A percentile compares a stretch with the other conserved stretches of the same genome.
Evolutionary conservation across 2,888 invertebrate species (phyloP).

Genomic region (Aelia acuminata): DNA sequence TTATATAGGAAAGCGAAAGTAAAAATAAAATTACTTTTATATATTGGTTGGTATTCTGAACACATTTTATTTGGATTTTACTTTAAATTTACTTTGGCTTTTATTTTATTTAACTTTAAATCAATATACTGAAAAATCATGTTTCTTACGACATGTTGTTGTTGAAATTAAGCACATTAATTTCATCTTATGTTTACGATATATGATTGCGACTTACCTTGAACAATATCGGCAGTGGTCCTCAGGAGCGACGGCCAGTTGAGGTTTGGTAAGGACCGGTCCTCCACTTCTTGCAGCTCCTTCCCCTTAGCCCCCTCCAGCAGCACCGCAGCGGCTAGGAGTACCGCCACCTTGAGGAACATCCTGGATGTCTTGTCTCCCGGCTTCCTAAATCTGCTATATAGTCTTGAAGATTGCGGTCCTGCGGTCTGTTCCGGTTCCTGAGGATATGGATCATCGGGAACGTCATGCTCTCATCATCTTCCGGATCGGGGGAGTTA

Average conservation of each 20-base stretch:
- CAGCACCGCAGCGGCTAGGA: background rate
- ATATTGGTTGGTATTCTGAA: too few relatives aligned
- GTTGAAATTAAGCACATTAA: too few relatives aligned
- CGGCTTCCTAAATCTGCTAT: background rate
- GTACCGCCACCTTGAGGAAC: background rate
- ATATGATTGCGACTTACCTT: background rate
- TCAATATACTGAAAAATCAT: too few relatives aligned
- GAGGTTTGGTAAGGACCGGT: background rate
- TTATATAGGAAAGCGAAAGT: too few relatives aligned
- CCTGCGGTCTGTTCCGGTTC: slow-evolving; percentile 41
- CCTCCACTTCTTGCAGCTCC: slow-evolving; percentile 24
- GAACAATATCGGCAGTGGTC: background rate
- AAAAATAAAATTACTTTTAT: too few relatives aligned
- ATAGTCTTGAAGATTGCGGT: slow-evolving; percentile 7
- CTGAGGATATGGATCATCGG: slow-evolving; percentile 41
- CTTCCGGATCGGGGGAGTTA: background rate
- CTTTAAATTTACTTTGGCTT: too few relatives aligned
- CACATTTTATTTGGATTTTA: too few relatives aligned
- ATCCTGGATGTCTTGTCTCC: background rate
- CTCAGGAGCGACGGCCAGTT: background rate
- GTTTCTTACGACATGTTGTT: too few relatives aligned
- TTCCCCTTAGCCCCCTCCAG: background rate
- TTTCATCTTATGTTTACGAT: too few relatives aligned
- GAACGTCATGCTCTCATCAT: slow-evolving; percentile 43
- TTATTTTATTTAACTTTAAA: too few relatives aligned